Conservation (phyloP, 2,888 invertebrate genomes). For the Machimus atricapillus region DNA sequence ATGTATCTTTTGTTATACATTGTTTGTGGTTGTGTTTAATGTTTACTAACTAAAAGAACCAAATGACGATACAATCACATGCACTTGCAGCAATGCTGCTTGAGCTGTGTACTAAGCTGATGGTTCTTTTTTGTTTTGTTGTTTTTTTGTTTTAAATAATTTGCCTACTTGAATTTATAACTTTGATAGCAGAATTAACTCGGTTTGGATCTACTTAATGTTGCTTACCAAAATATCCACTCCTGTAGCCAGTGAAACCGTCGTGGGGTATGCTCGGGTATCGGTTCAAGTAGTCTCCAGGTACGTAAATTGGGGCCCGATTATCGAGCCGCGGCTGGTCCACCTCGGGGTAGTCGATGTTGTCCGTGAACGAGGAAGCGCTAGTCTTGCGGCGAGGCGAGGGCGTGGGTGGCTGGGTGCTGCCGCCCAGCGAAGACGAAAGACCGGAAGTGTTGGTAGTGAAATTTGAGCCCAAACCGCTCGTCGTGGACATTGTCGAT, state of each 20-base stretch:
- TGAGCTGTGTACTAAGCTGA: too few relatives aligned
- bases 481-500: slow-evolving; percentile 66
- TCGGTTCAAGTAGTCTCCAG: slow-evolving; percentile 55
- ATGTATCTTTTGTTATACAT: too few relatives aligned
- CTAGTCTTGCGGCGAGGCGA: slow-evolving; percentile 78
- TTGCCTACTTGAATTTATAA: too few relatives aligned
- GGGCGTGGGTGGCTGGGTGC: slow-evolving; percentile 68
- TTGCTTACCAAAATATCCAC: slow-evolving; percentile 59
- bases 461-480: slow-evolving; percentile 66
- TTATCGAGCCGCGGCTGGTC: slow-evolving; percentile 51
- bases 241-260: slow-evolving; percentile 55
- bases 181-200: too few relatives aligned
- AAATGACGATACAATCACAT: too few relatives aligned
- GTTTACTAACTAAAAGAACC: too few relatives aligned
- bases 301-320: slow-evolving; percentile 55
- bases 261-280: slow-evolving; percentile 58
- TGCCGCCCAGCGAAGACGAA: slow-evolving; percentile 59
- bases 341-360: slow-evolving; percentile 52
- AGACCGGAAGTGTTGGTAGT: slow-evolving; percentile 59
- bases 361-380: slow-evolving; percentile 74
- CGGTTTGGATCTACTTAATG: not conserved
- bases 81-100: too few relatives aligned
- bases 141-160: too few relatives aligned
- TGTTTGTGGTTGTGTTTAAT: too few relatives aligned
- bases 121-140: too few relatives aligned